These are phyloP conservation scores for Drosophila fulvimacula DNA, from an alignment of 2,888 invertebrate species.

Conservation along the genomic window DNA sequence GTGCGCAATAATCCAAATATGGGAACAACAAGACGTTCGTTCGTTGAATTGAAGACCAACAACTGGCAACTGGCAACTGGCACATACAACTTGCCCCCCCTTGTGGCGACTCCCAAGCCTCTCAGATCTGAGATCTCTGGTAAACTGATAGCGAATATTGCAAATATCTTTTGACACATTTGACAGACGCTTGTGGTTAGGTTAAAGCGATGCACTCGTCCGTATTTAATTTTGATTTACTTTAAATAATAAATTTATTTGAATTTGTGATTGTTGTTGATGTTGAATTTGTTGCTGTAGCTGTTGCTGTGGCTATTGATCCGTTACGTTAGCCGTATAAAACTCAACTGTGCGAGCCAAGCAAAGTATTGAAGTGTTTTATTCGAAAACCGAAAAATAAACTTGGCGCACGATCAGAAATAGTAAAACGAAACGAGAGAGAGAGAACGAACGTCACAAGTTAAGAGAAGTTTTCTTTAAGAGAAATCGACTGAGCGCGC, in stretches of 20 bases:
- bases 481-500: conserved; percentile 10
- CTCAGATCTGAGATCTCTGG: conserved; percentile 40
- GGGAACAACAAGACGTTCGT: conserved; percentile 38
- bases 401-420: conserved; percentile 72
- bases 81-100: conserved; percentile 21
- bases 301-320: conserved; percentile 42
- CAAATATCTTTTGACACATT: conserved; percentile 63
- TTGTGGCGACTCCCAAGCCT: conserved; percentile 26
- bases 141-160: conserved; percentile 63
- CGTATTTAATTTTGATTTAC: conserved; percentile 39
- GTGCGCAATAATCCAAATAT: conserved; percentile 43
- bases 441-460: conserved; percentile 1
- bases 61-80: conserved; percentile 15
- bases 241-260: conserved; percentile 24
- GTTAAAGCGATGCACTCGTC: conserved; percentile 23
- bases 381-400: conserved; percentile 66
- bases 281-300: conserved; percentile 10
- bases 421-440: conserved; percentile 48
- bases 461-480: conserved; percentile 26
- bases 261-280: conserved; percentile 19
- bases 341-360: conserved; percentile 71
- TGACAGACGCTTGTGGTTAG: conserved; percentile 59
- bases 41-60: conserved; percentile 36
- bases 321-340: conserved; percentile 71
- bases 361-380: conserved; percentile 75